Evolutionary conservation across 2,113 vertebrate genomes (phyloP), one percentile per base, ranked within the genome.

Genomic region (Pseudorectes ferrugineus): DNA sequence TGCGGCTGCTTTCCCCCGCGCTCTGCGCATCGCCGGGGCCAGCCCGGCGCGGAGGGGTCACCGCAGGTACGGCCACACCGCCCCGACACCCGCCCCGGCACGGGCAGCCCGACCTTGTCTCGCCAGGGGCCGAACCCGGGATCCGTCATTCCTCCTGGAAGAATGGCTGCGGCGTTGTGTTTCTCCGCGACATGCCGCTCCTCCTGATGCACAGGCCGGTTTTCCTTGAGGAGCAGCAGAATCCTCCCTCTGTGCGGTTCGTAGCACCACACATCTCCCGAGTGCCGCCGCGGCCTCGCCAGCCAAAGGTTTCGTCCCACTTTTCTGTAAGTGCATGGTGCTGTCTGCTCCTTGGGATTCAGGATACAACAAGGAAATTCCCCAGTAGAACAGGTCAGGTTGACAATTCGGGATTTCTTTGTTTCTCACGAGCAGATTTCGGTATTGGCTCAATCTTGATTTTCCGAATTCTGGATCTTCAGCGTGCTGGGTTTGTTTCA

Each of bases 401-500:
- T 65, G 82, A 29, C 38, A 45, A 24, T 24, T 61, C 1, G 2
- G 28, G 40, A 36, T 71, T 62, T 72, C 55, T 57, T 29, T 42
- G 25, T 10, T 78, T 74, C 77, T 57, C 29, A 5, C 9, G 8
- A 74, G 21, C 24, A 57, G n/a, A 10, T 51, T 38, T 54, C 26
- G 12, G 1, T n/a, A 10, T 43, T 8, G 5, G 21, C 36, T 86
- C 6, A 36, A 4, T 43, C 40, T 21, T 31, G 35, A 58, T 35
- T 79, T 89, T 75, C 19, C 21, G 45, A 5, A 58, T 58, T 26
- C 21, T 24, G 28, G 40, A 15, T 52, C 22, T 78, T 59, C 14
- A 18, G 6, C 0, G 0, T 2, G 0, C 14, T 46, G 65, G 4
- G 6, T 54, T 62, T 57, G 36, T 65, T 49, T n/a, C 31, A 12